Conservation (phyloP, 2,113 vertebrate species). For the Piaya cayana region DNA sequence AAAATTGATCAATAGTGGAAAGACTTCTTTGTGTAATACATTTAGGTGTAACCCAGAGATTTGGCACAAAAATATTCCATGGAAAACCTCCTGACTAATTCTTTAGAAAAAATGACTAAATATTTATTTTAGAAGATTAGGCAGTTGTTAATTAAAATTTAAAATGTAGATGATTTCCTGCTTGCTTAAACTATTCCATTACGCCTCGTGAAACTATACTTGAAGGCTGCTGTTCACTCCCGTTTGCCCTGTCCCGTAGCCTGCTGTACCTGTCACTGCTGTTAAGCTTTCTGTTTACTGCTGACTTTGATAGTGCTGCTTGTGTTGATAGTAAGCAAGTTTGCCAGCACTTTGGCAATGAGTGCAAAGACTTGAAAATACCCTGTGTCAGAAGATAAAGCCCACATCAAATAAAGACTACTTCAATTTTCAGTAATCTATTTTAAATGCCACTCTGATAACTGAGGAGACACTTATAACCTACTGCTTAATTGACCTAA, state of each 20-base stretch:
- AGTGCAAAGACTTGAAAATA: background rate
- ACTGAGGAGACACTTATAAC: background rate
- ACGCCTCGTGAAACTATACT: background rate
- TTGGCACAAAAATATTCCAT: background rate
- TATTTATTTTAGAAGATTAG: background rate
- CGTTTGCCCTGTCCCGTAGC: background rate
- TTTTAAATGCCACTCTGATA: background rate
- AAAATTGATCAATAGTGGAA: background rate
- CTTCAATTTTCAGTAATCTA: background rate
- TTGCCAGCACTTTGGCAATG: background rate
- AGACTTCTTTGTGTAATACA: background rate
- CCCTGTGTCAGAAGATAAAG: background rate
- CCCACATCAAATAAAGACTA: background rate
- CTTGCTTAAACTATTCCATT: background rate
- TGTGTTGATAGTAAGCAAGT: fast-evolving
- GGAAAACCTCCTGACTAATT: background rate
- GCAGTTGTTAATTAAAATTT: background rate
- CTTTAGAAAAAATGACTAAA: background rate
- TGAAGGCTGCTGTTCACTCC: background rate
- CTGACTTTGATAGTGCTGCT: fast-evolving
- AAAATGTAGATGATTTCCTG: background rate
- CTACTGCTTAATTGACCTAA: background rate
- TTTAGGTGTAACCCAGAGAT: background rate
- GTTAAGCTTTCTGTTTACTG: fast-evolving
- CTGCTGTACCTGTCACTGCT: background rate